phyloP scores from a whole-genome alignment of 37 sponge, comb jelly and placozoan species.

The Ianthella basta region DNA sequence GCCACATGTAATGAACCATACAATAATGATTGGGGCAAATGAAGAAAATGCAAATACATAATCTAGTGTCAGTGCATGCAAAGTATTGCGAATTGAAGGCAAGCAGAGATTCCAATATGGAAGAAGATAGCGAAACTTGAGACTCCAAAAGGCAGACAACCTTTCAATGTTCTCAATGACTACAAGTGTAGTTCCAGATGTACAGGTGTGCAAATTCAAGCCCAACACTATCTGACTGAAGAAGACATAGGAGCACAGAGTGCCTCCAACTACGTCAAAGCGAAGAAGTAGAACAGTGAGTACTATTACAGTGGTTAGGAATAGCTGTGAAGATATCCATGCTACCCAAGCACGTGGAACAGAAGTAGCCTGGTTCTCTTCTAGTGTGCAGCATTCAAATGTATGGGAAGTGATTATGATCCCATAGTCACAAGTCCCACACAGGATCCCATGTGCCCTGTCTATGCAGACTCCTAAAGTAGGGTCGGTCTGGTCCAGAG shows the following conservation, averaged over 20 bases:
- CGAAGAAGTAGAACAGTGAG: background rate
- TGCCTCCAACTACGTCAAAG: background rate
- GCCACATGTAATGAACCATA: background rate
- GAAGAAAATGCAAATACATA: constrained; percentile 63
- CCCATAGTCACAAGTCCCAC: constrained; percentile 4
- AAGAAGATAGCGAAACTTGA: background rate
- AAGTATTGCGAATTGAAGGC: background rate
- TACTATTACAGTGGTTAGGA: constrained; percentile 1
- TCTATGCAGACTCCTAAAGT: no score
- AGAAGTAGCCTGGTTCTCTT: background rate
- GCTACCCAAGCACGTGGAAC: background rate
- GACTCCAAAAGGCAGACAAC: background rate
- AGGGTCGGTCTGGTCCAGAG: no score
- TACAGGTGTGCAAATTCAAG: background rate
- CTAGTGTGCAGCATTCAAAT: background rate
- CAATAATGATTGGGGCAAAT: background rate
- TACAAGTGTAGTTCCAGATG: background rate
- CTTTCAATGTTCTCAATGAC: no score
- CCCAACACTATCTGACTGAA: background rate
- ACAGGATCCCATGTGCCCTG: background rate
- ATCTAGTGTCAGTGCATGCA: constrained; percentile 30
- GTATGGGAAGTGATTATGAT: background rate
- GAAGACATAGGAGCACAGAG: constrained; percentile 10
- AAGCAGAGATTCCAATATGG: no score
- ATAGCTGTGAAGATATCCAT: background rate